A percentile compares a stretch with the other conserved stretches of the same genome.
Evolutionary conservation across 2,888 invertebrate species (phyloP).

Genomic region (Dryobota labecula): DNA sequence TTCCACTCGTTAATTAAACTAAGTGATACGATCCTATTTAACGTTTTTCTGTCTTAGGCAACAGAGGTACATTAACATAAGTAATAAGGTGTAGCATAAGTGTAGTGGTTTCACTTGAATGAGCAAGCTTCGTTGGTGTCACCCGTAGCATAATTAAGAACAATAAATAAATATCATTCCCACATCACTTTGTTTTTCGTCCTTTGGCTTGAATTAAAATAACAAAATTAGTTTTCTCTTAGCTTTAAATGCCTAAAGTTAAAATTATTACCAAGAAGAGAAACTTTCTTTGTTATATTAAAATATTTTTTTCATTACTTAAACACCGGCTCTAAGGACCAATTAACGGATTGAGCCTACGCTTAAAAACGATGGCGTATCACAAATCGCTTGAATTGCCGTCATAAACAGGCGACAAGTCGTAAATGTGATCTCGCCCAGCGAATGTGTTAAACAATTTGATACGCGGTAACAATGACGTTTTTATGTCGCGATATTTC

Average conservation of each 20-base stretch:
- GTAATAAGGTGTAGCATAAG: conserved; percentile 51
- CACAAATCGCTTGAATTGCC: conserved; percentile 80
- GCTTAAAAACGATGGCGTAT: conserved; percentile 76
- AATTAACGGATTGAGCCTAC: conserved; percentile 71
- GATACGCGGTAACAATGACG: conserved; percentile 85
- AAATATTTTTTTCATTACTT: conserved; percentile 16
- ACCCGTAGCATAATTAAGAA: conserved; percentile 8
- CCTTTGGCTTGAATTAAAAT: not conserved
- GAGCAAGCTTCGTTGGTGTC: conserved; percentile 6
- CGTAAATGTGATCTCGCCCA: conserved; percentile 79
- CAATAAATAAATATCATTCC: conserved; percentile 11
- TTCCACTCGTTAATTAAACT: conserved; percentile 79
- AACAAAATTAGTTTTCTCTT: conserved; percentile 15
- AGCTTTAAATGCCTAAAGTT: conserved; percentile 3
- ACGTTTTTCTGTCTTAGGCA: conserved; percentile 60
- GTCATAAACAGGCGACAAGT: conserved; percentile 83
- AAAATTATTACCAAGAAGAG: not conserved
- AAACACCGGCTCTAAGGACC: conserved; percentile 53
- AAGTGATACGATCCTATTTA: conserved; percentile 74
- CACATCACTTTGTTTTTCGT: not conserved
- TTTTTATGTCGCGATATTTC: conserved; percentile 88
- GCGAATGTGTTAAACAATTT: conserved; percentile 88
- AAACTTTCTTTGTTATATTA: conserved; percentile 29
- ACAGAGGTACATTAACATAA: conserved; percentile 57
- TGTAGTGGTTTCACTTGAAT: conserved; percentile 59